Evolutionary conservation across 2,797 vertebrate genomes (phyloP), one percentile per base, ranked within the genome.

Genomic region (Alectoris magna): DNA sequence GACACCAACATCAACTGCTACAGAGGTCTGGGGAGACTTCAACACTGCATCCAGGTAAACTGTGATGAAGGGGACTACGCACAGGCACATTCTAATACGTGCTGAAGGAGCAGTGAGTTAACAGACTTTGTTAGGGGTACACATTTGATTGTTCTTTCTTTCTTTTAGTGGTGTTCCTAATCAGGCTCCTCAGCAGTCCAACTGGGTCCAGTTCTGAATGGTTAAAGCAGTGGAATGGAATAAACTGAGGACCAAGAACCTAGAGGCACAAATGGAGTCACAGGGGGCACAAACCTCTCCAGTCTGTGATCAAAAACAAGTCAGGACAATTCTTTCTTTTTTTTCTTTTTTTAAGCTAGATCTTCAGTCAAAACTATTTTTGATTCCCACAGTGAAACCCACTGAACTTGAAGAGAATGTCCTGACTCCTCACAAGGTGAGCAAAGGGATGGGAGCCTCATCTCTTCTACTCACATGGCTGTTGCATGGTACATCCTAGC

Each of bases 1-100:
- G 41, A 94, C 97, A 91, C 67, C 97, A 91, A 94, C 90, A 29
- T 76, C 98, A 93, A 78, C 96, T 78, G 87, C 96, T 91, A 96
- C 96, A 84, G 99, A 99, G 95, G 96, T 99, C 94, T 99, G 98
- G 99, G 99, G 98, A 94, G 99, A 99, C 91, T 99, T 99, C 94
- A 99, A 98, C 84, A 98, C 98, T 74, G 97, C 98, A 48, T 96
- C 98, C 56, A 98, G 98, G 98, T 99, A 98, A 97, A 39, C 10
- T 73, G 15, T 43, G 16, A 16, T 70, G 71, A 63, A 67, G 26
- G n/a, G 29, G 60, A 39, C 9, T 29, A 41, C 22, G 43, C 12
- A 9, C 8, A 10, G 59, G 69, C 80, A 24, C 67, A 68, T 73
- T 76, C 36, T 80, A 11, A 64, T 14, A 49, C 80, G 43, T 34